phyloP scores from a whole-genome alignment of 2,113 vertebrate species.

The Hemicordylus capensis region DNA sequence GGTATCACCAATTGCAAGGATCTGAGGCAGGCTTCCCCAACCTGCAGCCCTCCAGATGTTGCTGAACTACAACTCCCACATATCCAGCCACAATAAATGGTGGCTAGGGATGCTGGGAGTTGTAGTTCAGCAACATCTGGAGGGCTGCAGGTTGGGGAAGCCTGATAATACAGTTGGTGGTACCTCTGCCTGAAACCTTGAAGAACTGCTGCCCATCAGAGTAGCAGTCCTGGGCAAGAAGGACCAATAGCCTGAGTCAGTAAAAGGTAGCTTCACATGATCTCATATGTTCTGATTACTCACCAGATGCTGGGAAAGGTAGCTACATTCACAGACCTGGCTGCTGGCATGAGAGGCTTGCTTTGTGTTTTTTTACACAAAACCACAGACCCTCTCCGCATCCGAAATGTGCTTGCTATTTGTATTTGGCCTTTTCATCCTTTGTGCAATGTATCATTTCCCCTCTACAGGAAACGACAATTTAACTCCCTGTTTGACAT shows the following conservation, averaged over 20 bases:
- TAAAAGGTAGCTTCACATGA: background rate
- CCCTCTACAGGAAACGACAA: background rate
- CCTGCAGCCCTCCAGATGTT: no score
- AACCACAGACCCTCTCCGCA: background rate
- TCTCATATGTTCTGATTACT: background rate
- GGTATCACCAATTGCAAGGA: no score
- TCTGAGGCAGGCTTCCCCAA: no score
- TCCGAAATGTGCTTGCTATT: background rate
- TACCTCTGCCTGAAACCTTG: background rate
- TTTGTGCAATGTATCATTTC: background rate
- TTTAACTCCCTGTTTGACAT: background rate
- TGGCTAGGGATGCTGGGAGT: no score
- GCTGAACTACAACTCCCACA: no score
- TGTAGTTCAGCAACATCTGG: no score
- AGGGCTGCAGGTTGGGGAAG: no score
- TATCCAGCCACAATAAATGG: no score
- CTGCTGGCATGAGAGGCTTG: background rate
- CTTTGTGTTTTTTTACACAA: background rate
- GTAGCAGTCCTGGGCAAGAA: background rate
- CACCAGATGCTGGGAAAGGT: background rate
- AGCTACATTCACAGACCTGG: background rate
- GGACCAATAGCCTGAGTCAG: background rate
- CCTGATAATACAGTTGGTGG: background rate
- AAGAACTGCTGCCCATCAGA: background rate
- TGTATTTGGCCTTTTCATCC: background rate